Evolutionary conservation across 2,113 vertebrate species (phyloP).

Genomic region (Cinclus mexicanus): DNA sequence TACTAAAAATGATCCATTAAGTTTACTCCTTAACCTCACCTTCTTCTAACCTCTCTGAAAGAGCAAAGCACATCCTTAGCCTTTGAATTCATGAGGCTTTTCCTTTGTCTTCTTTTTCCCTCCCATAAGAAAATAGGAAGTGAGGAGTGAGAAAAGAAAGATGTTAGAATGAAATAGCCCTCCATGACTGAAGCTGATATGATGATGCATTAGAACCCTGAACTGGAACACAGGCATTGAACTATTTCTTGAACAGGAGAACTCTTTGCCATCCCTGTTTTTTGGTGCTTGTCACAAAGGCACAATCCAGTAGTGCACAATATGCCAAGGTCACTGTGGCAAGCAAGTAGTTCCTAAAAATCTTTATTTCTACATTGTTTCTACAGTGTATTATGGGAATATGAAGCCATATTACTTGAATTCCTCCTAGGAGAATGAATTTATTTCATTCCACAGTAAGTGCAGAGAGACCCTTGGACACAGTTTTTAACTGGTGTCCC

Average conservation of each 20-base stretch:
- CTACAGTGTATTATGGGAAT: not conserved
- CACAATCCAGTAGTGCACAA: not conserved
- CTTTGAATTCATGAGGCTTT: not conserved
- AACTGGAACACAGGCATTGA: not conserved
- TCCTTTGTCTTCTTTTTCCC: not conserved
- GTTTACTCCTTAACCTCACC: not conserved
- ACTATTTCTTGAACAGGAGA: not conserved
- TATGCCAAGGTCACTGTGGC: not conserved
- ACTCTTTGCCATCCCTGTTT: not conserved
- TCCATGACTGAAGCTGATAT: not conserved
- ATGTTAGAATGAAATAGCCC: not conserved
- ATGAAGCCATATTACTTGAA: not conserved
- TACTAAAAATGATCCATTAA: slow-evolving; percentile 9
- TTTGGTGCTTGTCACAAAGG: not conserved
- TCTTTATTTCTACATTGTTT: not conserved
- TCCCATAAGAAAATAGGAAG: not conserved
- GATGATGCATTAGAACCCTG: not conserved
- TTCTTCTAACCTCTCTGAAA: slow-evolving; percentile 10
- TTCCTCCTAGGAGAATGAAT: not conserved
- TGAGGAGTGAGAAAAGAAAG: not conserved
- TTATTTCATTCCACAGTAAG: not conserved
- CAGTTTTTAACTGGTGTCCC: not conserved
- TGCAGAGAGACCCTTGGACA: not conserved
- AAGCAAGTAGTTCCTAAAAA: not conserved
- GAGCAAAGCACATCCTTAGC: not conserved